These are phyloP conservation scores for Ibidorhyncha struthersii DNA, from an alignment of 2,113 vertebrate genomes.

Conservation along the genomic window DNA sequence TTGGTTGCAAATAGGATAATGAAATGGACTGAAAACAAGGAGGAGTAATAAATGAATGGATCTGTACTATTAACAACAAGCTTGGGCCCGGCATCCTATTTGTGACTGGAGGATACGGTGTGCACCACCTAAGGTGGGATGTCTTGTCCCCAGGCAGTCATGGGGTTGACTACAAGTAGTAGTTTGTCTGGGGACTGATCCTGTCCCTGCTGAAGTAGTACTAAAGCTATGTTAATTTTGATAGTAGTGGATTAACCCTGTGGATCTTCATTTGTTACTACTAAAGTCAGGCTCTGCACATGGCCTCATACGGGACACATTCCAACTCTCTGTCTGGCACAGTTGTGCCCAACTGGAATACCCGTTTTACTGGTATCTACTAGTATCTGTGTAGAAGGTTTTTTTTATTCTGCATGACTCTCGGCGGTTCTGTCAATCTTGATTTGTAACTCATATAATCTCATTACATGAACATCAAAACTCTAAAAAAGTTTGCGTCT, in stretches of 20 bases:
- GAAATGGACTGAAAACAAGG: background rate
- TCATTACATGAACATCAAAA: background rate
- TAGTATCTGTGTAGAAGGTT: background rate
- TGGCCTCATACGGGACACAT: fast-evolving
- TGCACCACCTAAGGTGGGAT: background rate
- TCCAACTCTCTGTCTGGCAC: background rate
- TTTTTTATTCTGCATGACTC: background rate
- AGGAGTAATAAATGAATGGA: background rate
- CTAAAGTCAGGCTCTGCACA: background rate
- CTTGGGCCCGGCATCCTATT: background rate
- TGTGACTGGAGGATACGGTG: fast-evolving
- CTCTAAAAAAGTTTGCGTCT: background rate
- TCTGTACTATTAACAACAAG: background rate
- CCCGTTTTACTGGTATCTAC: background rate
- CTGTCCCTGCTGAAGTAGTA: background rate
- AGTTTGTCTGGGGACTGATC: background rate
- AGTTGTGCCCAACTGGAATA: fast-evolving
- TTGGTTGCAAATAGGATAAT: slow-evolving; percentile 16
- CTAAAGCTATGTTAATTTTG: background rate
- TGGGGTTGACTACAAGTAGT: background rate
- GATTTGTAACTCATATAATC: background rate
- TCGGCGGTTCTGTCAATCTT: background rate
- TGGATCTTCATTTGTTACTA: background rate
- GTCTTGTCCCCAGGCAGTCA: background rate
- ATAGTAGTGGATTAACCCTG: background rate